Base-by-base conservation (phyloP, 2,888 invertebrate species). In the Polietes domitor region DNA sequence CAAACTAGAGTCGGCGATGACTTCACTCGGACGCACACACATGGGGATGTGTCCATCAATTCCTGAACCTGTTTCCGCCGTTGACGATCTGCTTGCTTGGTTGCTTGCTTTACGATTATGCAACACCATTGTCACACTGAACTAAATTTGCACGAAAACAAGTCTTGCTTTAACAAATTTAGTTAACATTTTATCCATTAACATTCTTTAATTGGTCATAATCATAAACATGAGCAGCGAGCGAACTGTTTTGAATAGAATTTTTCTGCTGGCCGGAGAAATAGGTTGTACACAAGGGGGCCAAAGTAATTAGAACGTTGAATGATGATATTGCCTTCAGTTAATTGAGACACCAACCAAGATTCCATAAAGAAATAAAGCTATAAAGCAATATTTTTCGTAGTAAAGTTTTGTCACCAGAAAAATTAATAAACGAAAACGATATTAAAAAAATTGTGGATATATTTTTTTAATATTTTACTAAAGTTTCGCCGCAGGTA, bases 91-190 rank as follows among this genome's bases (percentile, higher is more conserved):
- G n/a, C n/a, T n/a, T n/a, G n/a, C n/a, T n/a, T n/a, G n/a, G n/a
- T n/a, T n/a, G 10, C 26, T 41, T 37, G 24, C 37, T 53, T 71
- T 72, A 37, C 26, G 47, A 68, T 72, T 72, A 55, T 53, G 53
- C 26, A 72, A 72, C 21, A n/a, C 21, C 15, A 55, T 50, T 72
- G 72, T 55, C 53, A 72, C 72, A 72, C 72, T 72, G 72, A 72
- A 72, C 72, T 55, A 72, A 72, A 72, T 72, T 53, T 53, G 72
- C 32, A 28, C 37, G n/a, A 63, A 63, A 63, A 65, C 65, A 65
- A 37, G 65, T 65, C 41, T 65, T 65, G 41, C 32, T 41, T 41
- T 65, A 19, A 37, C 65, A 7, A 12, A 47, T n/a, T 47, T 65
- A 19, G n/a, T n/a, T n/a, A n/a, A n/a, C n/a, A n/a, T 37, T 19